Conservation (phyloP, 2,888 invertebrate genomes). For the Lamproptera curius region DNA sequence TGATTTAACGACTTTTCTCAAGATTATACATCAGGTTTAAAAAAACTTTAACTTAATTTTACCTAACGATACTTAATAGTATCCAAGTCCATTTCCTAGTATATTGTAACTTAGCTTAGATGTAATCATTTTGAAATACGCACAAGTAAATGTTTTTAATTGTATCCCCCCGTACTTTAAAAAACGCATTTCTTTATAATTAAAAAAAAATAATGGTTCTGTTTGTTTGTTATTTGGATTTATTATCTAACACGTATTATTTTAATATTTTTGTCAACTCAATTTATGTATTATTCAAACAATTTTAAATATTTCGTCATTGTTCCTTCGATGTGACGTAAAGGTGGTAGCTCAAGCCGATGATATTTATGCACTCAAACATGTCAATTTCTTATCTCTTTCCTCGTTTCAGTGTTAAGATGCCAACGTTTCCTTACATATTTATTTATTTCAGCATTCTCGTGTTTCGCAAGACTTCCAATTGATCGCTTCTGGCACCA, state of each 20-base stretch:
- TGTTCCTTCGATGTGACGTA: not conserved
- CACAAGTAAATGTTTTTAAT: too few relatives aligned
- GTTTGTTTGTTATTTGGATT: too few relatives aligned
- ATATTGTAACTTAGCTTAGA: slow-evolving; percentile 4
- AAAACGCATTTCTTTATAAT: too few relatives aligned
- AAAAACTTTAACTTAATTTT: slow-evolving; percentile 19
- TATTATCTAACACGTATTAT: not conserved
- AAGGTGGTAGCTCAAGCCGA: not conserved
- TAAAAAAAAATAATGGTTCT: too few relatives aligned
- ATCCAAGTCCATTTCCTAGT: slow-evolving; percentile 12
- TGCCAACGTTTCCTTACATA: not conserved
- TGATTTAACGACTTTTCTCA: too few relatives aligned
- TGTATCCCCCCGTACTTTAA: too few relatives aligned
- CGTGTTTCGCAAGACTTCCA: not conserved
- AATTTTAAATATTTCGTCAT: too few relatives aligned
- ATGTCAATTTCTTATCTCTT: not conserved
- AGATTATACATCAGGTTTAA: not conserved
- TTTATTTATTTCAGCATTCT: not conserved
- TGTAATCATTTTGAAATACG: not conserved
- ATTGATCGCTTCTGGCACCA: slow-evolving; percentile 46
- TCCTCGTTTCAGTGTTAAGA: not conserved
- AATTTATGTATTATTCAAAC: too few relatives aligned
- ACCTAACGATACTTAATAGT: slow-evolving; percentile 22
- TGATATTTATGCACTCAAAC: not conserved
- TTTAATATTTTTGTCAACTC: not conserved